Conservation (phyloP, 2,888 invertebrate species). For the Gari tellinella region DNA sequence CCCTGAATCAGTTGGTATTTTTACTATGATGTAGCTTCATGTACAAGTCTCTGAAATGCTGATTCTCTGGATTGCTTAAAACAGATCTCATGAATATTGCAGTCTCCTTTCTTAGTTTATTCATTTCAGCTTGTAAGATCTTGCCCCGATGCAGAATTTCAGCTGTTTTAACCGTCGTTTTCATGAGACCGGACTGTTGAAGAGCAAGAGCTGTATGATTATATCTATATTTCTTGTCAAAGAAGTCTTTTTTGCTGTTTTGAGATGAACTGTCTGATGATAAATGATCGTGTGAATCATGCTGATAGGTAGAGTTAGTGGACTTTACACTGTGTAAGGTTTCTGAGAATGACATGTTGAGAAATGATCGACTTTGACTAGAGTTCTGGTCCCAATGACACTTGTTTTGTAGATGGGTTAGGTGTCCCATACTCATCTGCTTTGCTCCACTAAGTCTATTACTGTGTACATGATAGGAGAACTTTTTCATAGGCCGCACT, state of each 20-base stretch:
- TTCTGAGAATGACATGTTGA: no score
- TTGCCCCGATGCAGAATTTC: constrained; percentile 88
- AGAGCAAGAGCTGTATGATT: constrained; percentile 70
- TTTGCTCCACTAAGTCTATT: background rate
- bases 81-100: constrained; percentile 88
- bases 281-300: no score
- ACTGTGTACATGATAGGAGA: background rate
- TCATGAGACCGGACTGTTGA: constrained; percentile 85
- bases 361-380: no score
- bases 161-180: constrained; percentile 88
- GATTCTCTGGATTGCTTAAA: constrained; percentile 85
- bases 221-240: constrained; percentile 61
- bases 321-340: no score
- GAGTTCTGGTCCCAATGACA: no score
- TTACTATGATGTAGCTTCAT: no score
- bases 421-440: no score
- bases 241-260: constrained; percentile 1
- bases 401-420: no score
- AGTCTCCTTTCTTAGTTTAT: constrained; percentile 88
- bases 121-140: constrained; percentile 87
- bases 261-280: no score
- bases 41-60: constrained; percentile 41
- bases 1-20: no score
- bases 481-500: constrained; percentile 22
- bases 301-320: no score